A percentile compares a stretch with the other conserved stretches of the same genome.
Conservation (phyloP, 2,113 vertebrate species). For the Oenanthe melanoleuca region DNA sequence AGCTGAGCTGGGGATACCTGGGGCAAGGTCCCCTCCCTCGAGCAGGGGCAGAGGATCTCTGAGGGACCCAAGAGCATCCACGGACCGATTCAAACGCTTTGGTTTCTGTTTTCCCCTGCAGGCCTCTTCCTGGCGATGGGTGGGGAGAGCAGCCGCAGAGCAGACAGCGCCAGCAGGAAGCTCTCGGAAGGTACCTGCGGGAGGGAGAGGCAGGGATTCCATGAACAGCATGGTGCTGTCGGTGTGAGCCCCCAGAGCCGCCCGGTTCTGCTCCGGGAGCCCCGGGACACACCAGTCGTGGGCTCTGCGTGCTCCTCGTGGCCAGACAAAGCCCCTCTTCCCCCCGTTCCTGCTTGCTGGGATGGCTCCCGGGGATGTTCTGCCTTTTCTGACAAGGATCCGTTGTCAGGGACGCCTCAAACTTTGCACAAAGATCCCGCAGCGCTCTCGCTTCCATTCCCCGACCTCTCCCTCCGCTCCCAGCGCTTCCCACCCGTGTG, state of each 20-base stretch:
- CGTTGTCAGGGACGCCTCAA: background rate
- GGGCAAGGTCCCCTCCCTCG: background rate
- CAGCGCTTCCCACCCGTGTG: no score
- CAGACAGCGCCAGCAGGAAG: background rate
- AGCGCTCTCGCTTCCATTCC: background rate
- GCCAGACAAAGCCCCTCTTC: background rate
- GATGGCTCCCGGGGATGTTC: background rate
- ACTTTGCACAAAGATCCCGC: background rate
- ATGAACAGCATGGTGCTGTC: background rate
- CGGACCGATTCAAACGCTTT: background rate
- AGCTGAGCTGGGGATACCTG: background rate
- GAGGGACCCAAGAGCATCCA: background rate
- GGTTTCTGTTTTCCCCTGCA: background rate
- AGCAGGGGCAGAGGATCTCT: background rate
- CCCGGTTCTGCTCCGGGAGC: background rate
- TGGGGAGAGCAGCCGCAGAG: background rate
- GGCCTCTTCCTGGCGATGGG: background rate
- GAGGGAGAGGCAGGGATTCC: background rate
- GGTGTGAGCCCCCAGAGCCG: background rate
- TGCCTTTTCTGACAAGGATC: background rate
- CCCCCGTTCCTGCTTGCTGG: background rate
- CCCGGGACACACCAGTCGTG: fast-evolving
- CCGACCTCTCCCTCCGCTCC: background rate
- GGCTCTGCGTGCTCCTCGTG: background rate
- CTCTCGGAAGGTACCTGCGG: background rate